Evolutionary conservation across 2,113 vertebrate genomes (phyloP).

Genomic region (Phrynocephalus versicolor): DNA sequence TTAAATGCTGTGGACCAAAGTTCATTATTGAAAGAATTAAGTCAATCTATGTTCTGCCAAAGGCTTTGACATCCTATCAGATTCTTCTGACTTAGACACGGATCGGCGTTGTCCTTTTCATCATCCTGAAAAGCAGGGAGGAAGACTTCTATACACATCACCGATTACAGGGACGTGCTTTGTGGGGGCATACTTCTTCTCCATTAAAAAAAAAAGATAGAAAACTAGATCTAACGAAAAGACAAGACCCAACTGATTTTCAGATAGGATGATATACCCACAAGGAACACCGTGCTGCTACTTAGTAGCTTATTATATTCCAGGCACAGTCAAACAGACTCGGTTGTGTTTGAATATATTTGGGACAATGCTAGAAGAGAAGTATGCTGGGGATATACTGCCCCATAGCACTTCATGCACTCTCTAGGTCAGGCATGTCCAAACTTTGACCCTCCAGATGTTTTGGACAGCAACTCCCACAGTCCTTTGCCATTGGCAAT

Average conservation of each 20-base stretch:
- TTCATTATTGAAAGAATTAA: constrained; percentile 84
- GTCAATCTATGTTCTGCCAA: constrained; percentile 82
- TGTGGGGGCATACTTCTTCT: not conserved
- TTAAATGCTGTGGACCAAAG: constrained; percentile 79
- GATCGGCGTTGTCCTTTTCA: constrained; percentile 72
- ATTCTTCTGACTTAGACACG: constrained; percentile 73
- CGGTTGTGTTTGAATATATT: not conserved
- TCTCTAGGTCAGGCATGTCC: no score
- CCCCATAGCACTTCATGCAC: no score
- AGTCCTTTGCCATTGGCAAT: no score
- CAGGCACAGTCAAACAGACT: not conserved
- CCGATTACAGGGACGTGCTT: constrained; percentile 33
- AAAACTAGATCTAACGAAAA: constrained; percentile 61
- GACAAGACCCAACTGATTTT: constrained; percentile 55
- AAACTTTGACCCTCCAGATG: no score
- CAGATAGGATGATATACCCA: constrained; percentile 34
- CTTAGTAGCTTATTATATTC: not conserved
- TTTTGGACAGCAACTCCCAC: no score
- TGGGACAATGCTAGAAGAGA: not conserved
- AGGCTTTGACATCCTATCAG: constrained; percentile 77
- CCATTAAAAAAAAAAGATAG: constrained; percentile 55
- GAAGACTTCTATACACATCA: constrained; percentile 61
- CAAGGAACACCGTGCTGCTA: constrained; percentile 26
- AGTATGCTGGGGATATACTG: no score
- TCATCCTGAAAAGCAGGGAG: constrained; percentile 67